Evolutionary conservation across 2,888 invertebrate genomes (phyloP).

Genomic region (Enchytraeus crypticus): DNA sequence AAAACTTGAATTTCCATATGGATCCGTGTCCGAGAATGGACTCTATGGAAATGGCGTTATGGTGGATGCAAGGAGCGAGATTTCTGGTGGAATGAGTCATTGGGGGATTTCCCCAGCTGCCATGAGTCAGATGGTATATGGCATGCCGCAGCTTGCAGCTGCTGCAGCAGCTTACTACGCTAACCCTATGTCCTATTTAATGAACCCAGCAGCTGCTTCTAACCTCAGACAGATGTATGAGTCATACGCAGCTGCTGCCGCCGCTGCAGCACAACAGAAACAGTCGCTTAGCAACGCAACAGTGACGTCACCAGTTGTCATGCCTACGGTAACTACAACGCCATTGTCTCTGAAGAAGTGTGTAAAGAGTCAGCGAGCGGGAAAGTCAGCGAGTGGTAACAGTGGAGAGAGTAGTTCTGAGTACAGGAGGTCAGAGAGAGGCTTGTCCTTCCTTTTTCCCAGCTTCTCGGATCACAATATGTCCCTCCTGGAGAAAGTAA

Average conservation of each 20-base stretch:
- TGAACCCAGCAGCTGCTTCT: background rate
- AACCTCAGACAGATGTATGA: background rate
- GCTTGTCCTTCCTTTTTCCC: constrained; percentile 24
- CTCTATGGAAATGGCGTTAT: no score
- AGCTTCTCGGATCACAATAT: constrained; percentile 23
- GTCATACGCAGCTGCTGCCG: background rate
- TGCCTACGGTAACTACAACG: no score
- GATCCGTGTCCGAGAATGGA: no score
- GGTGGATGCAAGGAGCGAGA: no score
- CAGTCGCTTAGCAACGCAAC: no score
- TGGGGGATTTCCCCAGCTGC: background rate
- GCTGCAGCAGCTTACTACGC: constrained; percentile 3
- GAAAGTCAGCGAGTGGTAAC: no score
- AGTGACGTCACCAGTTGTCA: no score
- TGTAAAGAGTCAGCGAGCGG: no score
- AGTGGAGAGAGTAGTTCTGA: background rate
- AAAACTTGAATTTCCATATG: no score
- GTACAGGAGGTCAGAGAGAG: constrained; percentile 23
- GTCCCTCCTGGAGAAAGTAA: constrained; percentile 23
- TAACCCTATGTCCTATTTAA: constrained; percentile 1
- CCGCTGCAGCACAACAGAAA: no score
- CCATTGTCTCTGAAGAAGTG: no score
- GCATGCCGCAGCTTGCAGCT: background rate
- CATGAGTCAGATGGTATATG: background rate
- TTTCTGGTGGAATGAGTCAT: no score